phyloP scores from a whole-genome alignment of 2,113 vertebrate genomes.

The Cranoglanis bouderius region DNA sequence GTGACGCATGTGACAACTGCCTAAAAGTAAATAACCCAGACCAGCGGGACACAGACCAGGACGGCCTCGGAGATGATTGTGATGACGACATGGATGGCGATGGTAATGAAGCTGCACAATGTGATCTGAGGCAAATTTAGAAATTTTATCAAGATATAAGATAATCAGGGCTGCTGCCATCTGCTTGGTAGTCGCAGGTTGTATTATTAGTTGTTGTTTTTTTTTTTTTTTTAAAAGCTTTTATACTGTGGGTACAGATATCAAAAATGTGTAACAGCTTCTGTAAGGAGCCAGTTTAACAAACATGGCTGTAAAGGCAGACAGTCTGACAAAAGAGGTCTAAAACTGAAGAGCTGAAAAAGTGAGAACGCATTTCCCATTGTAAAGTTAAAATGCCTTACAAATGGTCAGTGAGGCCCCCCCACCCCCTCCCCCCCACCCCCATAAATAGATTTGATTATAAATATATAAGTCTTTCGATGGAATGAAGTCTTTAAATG shows the following conservation, averaged over 20 bases:
- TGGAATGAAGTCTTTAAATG: background rate
- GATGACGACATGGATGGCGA: conserved; percentile 98
- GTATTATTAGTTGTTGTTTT: background rate
- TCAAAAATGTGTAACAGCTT: background rate
- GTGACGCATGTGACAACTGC: conserved; percentile 97
- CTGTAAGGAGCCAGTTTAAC: background rate
- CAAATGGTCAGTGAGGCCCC: too few relatives aligned
- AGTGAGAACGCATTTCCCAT: too few relatives aligned
- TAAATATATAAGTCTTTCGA: background rate
- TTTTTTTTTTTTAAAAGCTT: background rate
- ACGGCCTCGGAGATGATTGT: conserved; percentile 91
- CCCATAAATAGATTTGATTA: background rate
- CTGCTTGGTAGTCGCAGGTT: background rate
- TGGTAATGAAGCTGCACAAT: conserved; percentile 67
- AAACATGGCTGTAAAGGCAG: background rate
- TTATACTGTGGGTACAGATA: background rate
- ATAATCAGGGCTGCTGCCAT: background rate
- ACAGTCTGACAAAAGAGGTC: background rate
- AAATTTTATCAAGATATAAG: conserved; percentile 27
- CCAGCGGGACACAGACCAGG: conserved; percentile 89
- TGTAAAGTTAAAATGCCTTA: too few relatives aligned
- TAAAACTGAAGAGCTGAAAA: too few relatives aligned
- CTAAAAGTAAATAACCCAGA: conserved; percentile 81
- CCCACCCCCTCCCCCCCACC: too few relatives aligned
- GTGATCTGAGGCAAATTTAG: background rate